Evolutionary conservation across 2,888 invertebrate genomes (phyloP), one percentile per base, ranked within the genome.

Genomic region (Dorcus parallelipipedus): DNA sequence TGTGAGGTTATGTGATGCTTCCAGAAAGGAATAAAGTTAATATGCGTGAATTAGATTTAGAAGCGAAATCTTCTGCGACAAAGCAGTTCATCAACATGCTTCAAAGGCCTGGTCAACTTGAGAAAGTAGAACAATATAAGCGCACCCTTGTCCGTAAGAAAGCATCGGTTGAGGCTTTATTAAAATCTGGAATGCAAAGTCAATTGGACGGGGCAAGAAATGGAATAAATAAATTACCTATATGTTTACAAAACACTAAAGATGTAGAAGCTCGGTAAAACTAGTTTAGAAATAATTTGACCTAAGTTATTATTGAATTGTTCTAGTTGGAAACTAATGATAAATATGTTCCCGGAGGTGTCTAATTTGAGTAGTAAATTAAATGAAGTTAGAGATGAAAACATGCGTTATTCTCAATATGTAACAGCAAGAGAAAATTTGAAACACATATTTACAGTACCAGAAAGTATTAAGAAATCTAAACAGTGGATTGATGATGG

Each of bases 381-480:
- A 38, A 90, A 90, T 73, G 87, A 89, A 47, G 91, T 98, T 0
- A 84, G 94, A 26, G 93, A 94, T 64, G 97, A 98, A 77, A 97
- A 97, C 74, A 91, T 92, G 67, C 86, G 91, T 17, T 96, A 98
- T 78, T 97, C 97, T 0, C 98, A 97, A 75, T 95, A 97, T 78
- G 96, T 95, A 1, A 97, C 97, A 1, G 98, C 98, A 0, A 95
- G 95, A 84, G 97, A 99, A 74, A 99, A 99, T 75, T 81, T 99
- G 33, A 97, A 97, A 76, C 97, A 98, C 73, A 97, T 99, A 63
- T 97, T 98, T 72, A 97, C 95, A 47, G 96, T 98, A 1, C 97
- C 96, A 8, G 95, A 96, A 71, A 96, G 95, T 79, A 94, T 98
- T 0, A 90, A 93, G 55, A 95, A 94, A 77, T 96, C 97, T 0